Evolutionary conservation across 2,113 vertebrate genomes (phyloP), one percentile per base, ranked within the genome.

Genomic region (Poeciliopsis retropinna): DNA sequence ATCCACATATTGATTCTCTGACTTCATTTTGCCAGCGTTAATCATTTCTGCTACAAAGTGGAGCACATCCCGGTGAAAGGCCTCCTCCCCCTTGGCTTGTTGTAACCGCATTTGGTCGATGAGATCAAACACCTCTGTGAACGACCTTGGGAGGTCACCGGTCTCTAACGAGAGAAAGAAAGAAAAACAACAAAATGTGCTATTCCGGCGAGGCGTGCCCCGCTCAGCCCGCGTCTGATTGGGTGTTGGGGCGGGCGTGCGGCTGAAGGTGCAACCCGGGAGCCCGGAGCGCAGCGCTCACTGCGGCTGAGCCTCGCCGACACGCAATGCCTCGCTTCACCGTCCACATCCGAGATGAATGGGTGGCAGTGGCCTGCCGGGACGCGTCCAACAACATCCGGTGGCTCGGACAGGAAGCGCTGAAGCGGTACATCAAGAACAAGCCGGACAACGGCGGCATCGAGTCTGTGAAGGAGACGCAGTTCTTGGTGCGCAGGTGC

Each of bases 381-480:
- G 95, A 92, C 1, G 29, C 86, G 1, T 85, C 80, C 0, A 94
- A 81, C 85, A 95, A 93, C 0, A 76, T 99, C 11, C 76, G 81
- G 54, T 99, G 97, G 96, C 94, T 99, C 67, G 98, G 96, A 13
- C 90, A 90, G 0, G 98, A 99, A 76, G 96, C 97, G 0, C 92
- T 99, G 19, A 95, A 96, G 27, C 95, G 98, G 0, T 99, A 99
- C 79, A 77, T 95, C 19, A 99, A 98, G 89, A 99, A 99, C 90
- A 99, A 99, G 79, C 98, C 98, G 0, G 98, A 99, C 91, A 97
- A 98, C 0, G 98, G 97, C 0, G 97, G 97, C 12, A 95, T 99
- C 60, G 28, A 75, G 29, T 93, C 94, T 0, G 86, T 96, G 73
- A 96, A 96, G 70, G 95, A 96, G 0, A 93, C 95, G 0, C 79